Evolutionary conservation across 2,888 invertebrate species (phyloP), one percentile per base, ranked within the genome.

Genomic region (Mythimna loreyi): DNA sequence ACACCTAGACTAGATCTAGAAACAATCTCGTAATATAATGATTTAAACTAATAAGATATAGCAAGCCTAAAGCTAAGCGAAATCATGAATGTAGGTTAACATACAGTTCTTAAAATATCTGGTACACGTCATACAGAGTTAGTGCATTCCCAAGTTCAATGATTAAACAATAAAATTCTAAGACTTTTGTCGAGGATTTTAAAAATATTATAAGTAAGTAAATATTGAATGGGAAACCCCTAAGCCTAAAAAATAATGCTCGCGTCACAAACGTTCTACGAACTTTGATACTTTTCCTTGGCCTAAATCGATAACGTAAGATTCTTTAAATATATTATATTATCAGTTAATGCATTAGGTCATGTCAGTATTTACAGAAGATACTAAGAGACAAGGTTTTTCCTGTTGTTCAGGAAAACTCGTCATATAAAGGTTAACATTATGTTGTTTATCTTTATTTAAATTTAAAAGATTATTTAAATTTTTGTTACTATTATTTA

Each of bases 301-400:
- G 21, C 65, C 75, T 49, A 60, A 50, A 73, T 60, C 25, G 57
- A 67, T 78, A 80, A 56, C 55, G 28, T 23, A 8, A 23, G 19
- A 50, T 40, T 30, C n/a, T 65, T 72, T 60, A 40, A 66, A 63
- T 50, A 50, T 67, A 57, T 65, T 50, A 50, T 67, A 57, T 65
- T 47, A 65, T 63, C 62, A 47, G 55, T 50, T 64, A 60, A 55
- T 59, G 43, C 25, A 55, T 59, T 36, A 52, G 23, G 53, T 28
- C 28, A 58, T 23, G 8, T 43, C 11, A 49, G 59, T 58, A 43
- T 40, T 40, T 40, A 49, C 19, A 53, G 30, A 6, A n/a, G 59
- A 36, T 47, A 52, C 60, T 43, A 33, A 33, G 16, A 63, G n/a
- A 43, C 53, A 58, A 30, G 19, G 45, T 4, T 70, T 70, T 47